phyloP scores from a whole-genome alignment of 2,888 invertebrate genomes.

The Lepas anatifera region DNA sequence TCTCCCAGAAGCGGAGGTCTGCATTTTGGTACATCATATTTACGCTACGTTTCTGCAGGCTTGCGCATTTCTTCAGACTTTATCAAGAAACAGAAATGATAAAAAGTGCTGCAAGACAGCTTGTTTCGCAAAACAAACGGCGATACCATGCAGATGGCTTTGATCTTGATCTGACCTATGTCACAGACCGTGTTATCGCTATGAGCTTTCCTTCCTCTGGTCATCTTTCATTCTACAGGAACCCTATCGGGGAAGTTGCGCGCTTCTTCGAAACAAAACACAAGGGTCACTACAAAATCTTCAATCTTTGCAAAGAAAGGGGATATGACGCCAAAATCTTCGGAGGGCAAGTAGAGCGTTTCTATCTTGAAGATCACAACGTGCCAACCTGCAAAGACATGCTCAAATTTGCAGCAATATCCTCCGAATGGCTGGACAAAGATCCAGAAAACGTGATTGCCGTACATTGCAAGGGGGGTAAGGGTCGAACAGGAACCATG shows the following conservation, averaged over 20 bases:
- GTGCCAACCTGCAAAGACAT: conserved; percentile 37
- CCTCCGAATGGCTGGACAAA: conserved; percentile 34
- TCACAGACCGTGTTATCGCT: conserved; percentile 40
- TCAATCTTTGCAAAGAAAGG: conserved; percentile 40
- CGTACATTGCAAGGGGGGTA: conserved; percentile 43
- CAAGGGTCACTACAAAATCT: conserved; percentile 37
- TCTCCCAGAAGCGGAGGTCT: neutral
- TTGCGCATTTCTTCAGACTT: neutral
- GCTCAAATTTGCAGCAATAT: conserved; percentile 35
- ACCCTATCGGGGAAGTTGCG: conserved; percentile 39
- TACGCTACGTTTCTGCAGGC: neutral
- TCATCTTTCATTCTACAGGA: conserved; percentile 38
- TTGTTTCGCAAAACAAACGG: conserved; percentile 40
- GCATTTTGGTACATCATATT: neutral
- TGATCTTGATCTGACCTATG: conserved; percentile 41
- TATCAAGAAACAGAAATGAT: neutral
- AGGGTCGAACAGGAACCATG: conserved; percentile 41
- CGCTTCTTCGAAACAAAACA: conserved; percentile 39
- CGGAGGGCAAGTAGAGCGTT: conserved; percentile 35
- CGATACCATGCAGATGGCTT: conserved; percentile 36
- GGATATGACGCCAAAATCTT: conserved; percentile 36
- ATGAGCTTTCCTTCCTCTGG: conserved; percentile 42
- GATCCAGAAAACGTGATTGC: conserved; percentile 37
- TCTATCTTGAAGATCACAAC: conserved; percentile 41
- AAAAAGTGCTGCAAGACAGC: conserved; percentile 33